Conservation (phyloP, 2,797 vertebrate species). For the Glyptemys insculpta region DNA sequence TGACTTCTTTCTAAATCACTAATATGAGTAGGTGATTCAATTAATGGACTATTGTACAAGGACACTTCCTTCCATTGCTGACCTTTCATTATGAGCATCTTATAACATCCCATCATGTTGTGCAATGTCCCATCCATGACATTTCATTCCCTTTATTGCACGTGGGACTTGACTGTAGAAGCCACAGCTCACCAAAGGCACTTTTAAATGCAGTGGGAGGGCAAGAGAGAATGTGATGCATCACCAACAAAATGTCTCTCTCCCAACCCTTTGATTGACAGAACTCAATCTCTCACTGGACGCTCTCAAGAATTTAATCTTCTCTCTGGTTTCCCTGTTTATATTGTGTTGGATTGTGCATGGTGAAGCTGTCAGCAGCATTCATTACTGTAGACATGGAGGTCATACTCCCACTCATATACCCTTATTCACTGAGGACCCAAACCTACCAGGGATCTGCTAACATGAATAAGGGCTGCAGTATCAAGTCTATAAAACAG, state of each 20-base stretch:
- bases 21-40: constrained; percentile 29
- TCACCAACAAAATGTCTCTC: constrained; percentile 16
- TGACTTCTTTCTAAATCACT: constrained; percentile 35
- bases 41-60: constrained; percentile 23
- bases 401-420: neutral
- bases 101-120: neutral
- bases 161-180: neutral
- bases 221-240: neutral
- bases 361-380: neutral
- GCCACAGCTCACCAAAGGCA: constrained; percentile 3
- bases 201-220: constrained; percentile 32
- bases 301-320: neutral
- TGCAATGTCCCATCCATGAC: constrained; percentile 42
- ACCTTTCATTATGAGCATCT: neutral
- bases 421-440: neutral
- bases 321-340: neutral
- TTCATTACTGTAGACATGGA: neutral
- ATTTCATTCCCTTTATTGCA: neutral
- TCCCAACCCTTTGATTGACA: constrained; percentile 16
- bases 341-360: neutral
- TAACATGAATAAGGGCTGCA: neutral
- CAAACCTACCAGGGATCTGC: neutral
- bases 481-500: neutral
- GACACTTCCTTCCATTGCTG: neutral
- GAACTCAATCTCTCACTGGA: neutral